phyloP scores from a whole-genome alignment of 2,888 invertebrate genomes.

The Mesorhabditis belari region DNA sequence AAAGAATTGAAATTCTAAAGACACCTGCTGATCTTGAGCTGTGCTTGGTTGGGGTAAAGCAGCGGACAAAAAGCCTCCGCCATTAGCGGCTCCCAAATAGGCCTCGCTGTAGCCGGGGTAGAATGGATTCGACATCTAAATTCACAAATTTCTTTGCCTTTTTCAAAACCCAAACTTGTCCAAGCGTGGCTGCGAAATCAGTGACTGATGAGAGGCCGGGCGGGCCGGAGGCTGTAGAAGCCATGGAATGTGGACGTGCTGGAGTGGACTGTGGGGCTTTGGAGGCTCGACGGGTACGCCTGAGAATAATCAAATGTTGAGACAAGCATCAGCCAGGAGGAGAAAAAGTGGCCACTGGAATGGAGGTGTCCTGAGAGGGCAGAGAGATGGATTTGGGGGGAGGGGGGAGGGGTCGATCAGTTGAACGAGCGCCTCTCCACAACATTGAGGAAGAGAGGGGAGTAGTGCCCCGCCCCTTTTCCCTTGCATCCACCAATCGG shows the following conservation, averaged over 20 bases:
- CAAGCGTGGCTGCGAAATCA: background rate
- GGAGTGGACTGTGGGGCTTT: background rate
- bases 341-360: background rate
- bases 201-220: background rate
- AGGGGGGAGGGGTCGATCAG: too few species aligned
- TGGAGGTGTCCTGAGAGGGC: background rate
- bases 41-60: background rate
- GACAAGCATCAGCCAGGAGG: too few species aligned
- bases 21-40: too few species aligned
- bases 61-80: background rate
- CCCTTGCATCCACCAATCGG: too few species aligned
- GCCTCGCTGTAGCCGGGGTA: background rate
- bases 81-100: background rate
- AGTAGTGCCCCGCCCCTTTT: too few species aligned
- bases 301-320: too few species aligned
- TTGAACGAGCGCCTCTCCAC: too few species aligned
- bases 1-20: too few species aligned
- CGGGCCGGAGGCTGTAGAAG: background rate
- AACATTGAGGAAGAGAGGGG: too few species aligned
- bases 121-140: background rate
- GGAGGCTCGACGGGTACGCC: too few species aligned
- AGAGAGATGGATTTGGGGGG: background rate
- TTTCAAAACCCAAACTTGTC: background rate
- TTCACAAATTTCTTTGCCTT: background rate
- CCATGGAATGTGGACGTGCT: background rate